A percentile compares a stretch with the other conserved stretches of the same genome.
These are phyloP conservation scores for Sphenopsis melanotis DNA, from an alignment of 2,797 vertebrate genomes.

Conservation along the genomic window DNA sequence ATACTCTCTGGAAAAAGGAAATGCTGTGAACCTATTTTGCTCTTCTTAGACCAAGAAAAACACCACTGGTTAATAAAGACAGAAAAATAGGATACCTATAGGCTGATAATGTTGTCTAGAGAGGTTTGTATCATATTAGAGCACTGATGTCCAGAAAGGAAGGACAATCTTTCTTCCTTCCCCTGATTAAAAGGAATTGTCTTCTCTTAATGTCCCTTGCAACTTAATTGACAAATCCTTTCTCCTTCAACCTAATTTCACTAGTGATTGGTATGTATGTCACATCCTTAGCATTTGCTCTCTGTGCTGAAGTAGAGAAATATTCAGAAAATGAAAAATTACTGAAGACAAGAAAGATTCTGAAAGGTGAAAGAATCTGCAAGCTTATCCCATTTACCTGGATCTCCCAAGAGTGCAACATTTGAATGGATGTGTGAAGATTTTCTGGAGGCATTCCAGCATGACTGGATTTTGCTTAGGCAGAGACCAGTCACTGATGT, in stretches of 20 bases:
- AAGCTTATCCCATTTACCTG: conserved; percentile 21
- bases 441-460: neutral
- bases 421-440: neutral
- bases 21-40: neutral
- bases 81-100: neutral
- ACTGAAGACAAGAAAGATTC: conserved; percentile 1
- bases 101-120: neutral
- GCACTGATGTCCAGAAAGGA: neutral
- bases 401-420: neutral
- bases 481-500: neutral
- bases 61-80: neutral
- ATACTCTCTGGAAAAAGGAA: neutral
- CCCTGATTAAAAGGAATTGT: neutral
- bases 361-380: conserved; percentile 9
- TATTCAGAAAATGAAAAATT: conserved; percentile 46
- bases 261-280: neutral
- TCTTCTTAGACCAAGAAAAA: neutral
- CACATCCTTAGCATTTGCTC: neutral
- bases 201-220: neutral
- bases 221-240: neutral
- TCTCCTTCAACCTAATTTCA: neutral
- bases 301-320: neutral
- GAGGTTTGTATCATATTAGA: neutral
- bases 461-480: neutral
- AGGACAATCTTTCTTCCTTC: neutral